Conservation (phyloP, 2,888 invertebrate genomes). For the Oconnorella tubifera region DNA sequence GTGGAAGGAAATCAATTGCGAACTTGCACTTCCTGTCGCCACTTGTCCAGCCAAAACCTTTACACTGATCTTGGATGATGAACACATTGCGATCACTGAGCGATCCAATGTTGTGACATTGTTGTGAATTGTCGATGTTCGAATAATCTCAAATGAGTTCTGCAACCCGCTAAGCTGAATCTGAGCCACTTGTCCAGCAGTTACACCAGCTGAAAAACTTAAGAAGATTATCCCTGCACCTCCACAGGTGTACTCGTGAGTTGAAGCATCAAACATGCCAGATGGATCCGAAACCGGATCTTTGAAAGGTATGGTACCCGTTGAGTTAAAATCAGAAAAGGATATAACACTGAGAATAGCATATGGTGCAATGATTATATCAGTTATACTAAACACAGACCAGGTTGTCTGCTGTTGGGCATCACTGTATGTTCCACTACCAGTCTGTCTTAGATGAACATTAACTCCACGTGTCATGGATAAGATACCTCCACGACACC, state of each 20-base stretch:
- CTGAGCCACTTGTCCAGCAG: conserved; percentile 1
- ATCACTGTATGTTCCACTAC: conserved; percentile 3
- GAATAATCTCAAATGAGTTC: conserved; percentile 9
- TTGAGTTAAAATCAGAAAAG: not conserved
- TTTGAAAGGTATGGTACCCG: conserved; percentile 5
- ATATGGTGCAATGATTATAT: conserved; percentile 9
- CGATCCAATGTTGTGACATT: conserved; percentile 21
- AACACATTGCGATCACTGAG: conserved; percentile 20
- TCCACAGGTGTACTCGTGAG: conserved; percentile 15
- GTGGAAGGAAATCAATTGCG: conserved; percentile 18
- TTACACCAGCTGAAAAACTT: conserved; percentile 21
- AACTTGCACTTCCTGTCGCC: not conserved
- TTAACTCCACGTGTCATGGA: conserved; percentile 18
- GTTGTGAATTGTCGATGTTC: conserved; percentile 3
- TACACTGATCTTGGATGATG: not conserved
- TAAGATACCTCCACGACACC: conserved; percentile 20
- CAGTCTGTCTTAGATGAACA: conserved; percentile 3
- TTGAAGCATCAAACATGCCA: conserved; percentile 17
- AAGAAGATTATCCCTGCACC: conserved; percentile 10
- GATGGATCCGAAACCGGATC: conserved; percentile 2
- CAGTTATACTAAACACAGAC: conserved; percentile 23
- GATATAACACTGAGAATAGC: not conserved
- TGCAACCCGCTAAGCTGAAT: conserved; percentile 8
- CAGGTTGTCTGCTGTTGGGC: conserved; percentile 15
- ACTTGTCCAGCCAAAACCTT: conserved; percentile 11